A percentile compares a stretch with the other conserved stretches of the same genome.
These are phyloP conservation scores for Dasypus novemcinctus DNA, from an alignment of 2,113 vertebrate species.

Conservation along the genomic window DNA sequence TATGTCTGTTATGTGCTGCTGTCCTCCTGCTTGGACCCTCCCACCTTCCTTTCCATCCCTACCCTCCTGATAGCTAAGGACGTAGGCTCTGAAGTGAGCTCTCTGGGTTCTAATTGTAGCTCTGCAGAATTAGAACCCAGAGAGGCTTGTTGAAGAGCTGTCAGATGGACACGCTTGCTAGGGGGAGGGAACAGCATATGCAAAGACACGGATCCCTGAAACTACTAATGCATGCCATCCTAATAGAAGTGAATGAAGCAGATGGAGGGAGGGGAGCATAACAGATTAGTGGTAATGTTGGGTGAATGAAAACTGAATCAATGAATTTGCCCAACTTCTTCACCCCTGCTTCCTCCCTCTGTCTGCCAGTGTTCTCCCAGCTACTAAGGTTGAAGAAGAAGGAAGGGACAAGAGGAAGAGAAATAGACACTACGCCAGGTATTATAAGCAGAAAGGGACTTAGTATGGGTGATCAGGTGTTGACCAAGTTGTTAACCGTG, in stretches of 20 bases:
- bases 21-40: not conserved
- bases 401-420: not conserved
- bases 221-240: not conserved
- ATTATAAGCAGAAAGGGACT: not conserved
- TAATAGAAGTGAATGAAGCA: not conserved
- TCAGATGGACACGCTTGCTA: not conserved
- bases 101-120: not conserved
- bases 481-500: not conserved
- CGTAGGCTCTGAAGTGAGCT: not conserved
- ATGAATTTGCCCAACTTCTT: not conserved
- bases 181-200: not conserved
- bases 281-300: not conserved
- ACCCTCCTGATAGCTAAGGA: not conserved
- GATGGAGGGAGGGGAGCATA: not conserved
- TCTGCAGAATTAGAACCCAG: not conserved
- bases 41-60: not conserved
- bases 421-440: not conserved
- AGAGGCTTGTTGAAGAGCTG: not conserved
- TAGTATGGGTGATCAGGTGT: no score
- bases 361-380: not conserved
- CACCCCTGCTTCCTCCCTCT: not conserved
- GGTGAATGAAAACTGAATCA: not conserved
- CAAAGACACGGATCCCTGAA: not conserved
- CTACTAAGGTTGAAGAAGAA: no score
- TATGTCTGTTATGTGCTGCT: accelerated